Evolutionary conservation across 2,888 invertebrate species (phyloP).

Genomic region (Ectemnius lituratus): DNA sequence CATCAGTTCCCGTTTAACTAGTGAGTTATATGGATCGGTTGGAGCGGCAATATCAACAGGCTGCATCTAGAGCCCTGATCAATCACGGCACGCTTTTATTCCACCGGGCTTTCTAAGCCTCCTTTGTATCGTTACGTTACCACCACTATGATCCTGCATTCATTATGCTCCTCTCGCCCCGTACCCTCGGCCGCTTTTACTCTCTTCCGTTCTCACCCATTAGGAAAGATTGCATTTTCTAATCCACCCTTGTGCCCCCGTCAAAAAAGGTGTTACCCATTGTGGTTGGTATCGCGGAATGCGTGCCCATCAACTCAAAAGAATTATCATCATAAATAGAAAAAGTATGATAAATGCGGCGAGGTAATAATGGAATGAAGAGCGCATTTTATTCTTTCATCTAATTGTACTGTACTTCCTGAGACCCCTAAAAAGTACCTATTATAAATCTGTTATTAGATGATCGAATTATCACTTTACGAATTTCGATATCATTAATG

Average conservation of each 20-base stretch:
- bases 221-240: constrained; percentile 72
- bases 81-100: constrained; percentile 74
- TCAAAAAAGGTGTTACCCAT: constrained; percentile 48
- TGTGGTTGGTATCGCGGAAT: constrained; percentile 49
- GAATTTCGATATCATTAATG: no score
- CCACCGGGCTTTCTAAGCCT: constrained; percentile 68
- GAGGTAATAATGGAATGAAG: no score
- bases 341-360: not conserved
- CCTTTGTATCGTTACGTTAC: constrained; percentile 69
- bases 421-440: no score
- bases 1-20: constrained; percentile 42
- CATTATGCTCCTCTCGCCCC: constrained; percentile 64
- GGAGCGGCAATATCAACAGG: constrained; percentile 71
- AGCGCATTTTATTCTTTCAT: no score
- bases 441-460: no score
- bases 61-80: constrained; percentile 73
- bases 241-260: constrained; percentile 58
- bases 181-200: constrained; percentile 19
- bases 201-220: constrained; percentile 64
- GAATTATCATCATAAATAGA: no score
- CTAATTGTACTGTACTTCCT: no score
- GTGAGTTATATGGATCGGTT: constrained; percentile 61
- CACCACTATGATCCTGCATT: constrained; percentile 70
- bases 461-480: no score
- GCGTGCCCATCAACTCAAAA: constrained; percentile 26